These are phyloP conservation scores for Leptura quadrifasciata DNA, from an alignment of 2,888 invertebrate species.

Conservation along the genomic window DNA sequence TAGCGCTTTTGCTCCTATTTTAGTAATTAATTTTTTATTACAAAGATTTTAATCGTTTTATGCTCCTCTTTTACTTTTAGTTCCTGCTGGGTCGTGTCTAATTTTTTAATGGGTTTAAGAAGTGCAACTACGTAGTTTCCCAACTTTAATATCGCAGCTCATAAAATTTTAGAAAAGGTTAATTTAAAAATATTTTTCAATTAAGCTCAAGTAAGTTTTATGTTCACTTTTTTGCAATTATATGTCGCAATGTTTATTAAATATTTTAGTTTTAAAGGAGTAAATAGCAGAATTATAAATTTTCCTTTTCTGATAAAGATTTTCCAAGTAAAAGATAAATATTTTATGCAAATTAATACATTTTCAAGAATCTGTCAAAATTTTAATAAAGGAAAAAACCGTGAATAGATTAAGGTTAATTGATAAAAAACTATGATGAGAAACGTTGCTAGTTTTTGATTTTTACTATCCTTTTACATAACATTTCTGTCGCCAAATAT, in stretches of 20 bases:
- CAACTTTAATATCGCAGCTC: neutral
- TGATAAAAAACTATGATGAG: no score
- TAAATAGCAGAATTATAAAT: no score
- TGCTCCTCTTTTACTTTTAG: slow-evolving; percentile 18
- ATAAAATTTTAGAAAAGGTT: slow-evolving; percentile 2
- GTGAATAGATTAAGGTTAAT: no score
- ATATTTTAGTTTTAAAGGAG: neutral
- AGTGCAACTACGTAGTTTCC: slow-evolving; percentile 24
- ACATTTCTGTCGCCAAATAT: no score
- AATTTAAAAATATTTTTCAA: slow-evolving; percentile 7
- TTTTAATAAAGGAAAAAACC: no score
- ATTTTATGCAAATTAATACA: no score
- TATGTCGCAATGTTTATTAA: neutral
- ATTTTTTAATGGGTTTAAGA: slow-evolving; percentile 27
- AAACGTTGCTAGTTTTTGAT: no score
- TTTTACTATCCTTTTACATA: no score
- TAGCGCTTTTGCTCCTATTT: slow-evolving; percentile 55
- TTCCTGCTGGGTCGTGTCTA: slow-evolving; percentile 2
- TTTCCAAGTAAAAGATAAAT: no score
- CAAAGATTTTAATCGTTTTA: slow-evolving; percentile 22
- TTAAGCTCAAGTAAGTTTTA: slow-evolving; percentile 1
- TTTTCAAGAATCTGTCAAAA: no score
- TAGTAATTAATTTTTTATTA: slow-evolving; percentile 59
- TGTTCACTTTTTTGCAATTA: neutral
- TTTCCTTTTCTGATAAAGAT: no score